A percentile compares a stretch with the other conserved stretches of the same genome.
Conservation (phyloP, 1,140 invertebrate species). For the Aphelinus certus region DNA sequence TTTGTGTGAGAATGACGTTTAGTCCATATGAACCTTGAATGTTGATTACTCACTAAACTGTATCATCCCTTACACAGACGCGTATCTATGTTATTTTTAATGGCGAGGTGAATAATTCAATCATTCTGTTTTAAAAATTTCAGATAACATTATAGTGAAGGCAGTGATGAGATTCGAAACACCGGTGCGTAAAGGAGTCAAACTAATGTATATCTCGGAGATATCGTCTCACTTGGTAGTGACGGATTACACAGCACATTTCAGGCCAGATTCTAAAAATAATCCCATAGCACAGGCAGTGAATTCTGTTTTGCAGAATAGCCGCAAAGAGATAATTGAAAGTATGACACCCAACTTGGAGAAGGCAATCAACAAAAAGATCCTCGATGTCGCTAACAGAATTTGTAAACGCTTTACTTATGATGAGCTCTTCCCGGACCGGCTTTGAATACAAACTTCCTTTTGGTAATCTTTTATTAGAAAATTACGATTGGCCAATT, state of each 20-base stretch:
- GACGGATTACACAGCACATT: constrained; percentile 44
- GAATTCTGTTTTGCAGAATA: constrained; percentile 45
- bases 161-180: constrained; percentile 40
- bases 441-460: constrained; percentile 40
- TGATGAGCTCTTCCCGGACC: constrained; percentile 58
- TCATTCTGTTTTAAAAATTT: neutral
- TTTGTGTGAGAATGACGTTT: too few relatives aligned
- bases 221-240: constrained; percentile 49
- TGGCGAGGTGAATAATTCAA: too few relatives aligned
- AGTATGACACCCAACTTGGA: constrained; percentile 51
- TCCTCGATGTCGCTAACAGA: constrained; percentile 47
- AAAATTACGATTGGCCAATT: too few relatives aligned
- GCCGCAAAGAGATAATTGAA: constrained; percentile 50
- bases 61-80: too few relatives aligned
- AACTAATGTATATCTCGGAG: constrained; percentile 48
- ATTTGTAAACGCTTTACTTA: constrained; percentile 56
- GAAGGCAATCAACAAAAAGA: constrained; percentile 45
- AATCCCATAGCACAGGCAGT: constrained; percentile 47
- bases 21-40: too few relatives aligned
- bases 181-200: constrained; percentile 41
- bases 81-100: too few relatives aligned
- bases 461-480: too few relatives aligned
- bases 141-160: constrained; percentile 45
- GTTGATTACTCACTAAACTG: too few relatives aligned
- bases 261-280: constrained; percentile 20